Percentiles rank a stretch among this genome's conserved stretches.
phyloP scores from a whole-genome alignment of 2,113 vertebrate genomes.

The Podilymbus podiceps region DNA sequence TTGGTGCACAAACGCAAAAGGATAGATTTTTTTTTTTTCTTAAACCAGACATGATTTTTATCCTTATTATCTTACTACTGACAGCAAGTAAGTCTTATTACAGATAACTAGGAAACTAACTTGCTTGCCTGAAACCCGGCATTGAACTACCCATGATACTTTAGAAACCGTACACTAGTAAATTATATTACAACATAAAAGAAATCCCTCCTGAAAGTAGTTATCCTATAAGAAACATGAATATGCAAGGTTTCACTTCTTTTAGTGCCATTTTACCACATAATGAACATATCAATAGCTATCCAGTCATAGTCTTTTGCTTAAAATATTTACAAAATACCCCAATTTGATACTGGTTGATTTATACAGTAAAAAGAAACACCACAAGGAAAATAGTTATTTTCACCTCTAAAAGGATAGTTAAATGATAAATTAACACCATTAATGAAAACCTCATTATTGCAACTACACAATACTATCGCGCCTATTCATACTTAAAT shows the following conservation, averaged over 20 bases:
- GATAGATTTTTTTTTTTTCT: neutral
- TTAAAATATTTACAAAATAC: conserved; percentile 11
- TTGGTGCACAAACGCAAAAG: neutral
- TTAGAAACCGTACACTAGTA: neutral
- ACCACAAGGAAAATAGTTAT: neutral
- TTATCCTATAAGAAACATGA: neutral
- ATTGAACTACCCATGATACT: neutral
- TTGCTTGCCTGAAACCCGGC: neutral
- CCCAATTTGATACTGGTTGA: neutral
- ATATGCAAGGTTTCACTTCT: neutral
- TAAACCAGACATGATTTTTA: neutral
- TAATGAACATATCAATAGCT: neutral
- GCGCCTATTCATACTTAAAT: neutral
- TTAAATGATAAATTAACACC: conserved; percentile 10
- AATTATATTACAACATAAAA: neutral
- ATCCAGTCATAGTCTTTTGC: neutral
- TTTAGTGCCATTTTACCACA: neutral
- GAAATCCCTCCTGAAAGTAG: neutral
- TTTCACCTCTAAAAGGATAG: neutral
- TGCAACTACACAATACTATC: neutral
- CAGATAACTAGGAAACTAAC: neutral
- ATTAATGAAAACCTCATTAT: conserved; percentile 29
- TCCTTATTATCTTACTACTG: neutral
- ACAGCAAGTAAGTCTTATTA: neutral
- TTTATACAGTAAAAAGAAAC: neutral